Evolutionary conservation across 2,113 vertebrate species (phyloP).

Genomic region (Archilochus colubris): DNA sequence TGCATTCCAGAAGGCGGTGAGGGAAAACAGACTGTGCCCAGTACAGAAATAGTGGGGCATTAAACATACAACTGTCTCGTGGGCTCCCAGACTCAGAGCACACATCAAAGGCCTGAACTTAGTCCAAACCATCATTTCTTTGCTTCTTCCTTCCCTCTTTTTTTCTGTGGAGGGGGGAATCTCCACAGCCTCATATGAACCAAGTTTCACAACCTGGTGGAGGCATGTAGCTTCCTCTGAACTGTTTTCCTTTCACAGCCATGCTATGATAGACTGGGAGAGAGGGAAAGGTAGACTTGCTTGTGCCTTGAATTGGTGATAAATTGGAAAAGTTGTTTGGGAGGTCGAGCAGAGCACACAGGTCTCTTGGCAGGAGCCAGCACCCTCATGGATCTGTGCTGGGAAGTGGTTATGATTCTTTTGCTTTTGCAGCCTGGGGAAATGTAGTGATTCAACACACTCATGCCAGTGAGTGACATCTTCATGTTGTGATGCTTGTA

Average conservation of each 20-base stretch:
- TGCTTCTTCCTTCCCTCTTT: neutral
- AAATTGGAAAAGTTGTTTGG: accelerated
- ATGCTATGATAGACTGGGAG: neutral
- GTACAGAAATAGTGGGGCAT: constrained; percentile 2
- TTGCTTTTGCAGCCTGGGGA: constrained; percentile 7
- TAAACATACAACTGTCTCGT: neutral
- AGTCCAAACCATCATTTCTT: neutral
- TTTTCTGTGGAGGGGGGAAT: neutral
- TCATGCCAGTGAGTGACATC: neutral
- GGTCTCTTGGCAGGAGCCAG: neutral
- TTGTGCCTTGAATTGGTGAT: neutral
- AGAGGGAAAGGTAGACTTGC: neutral
- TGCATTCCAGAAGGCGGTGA: neutral
- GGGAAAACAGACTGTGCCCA: neutral
- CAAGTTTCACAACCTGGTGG: neutral
- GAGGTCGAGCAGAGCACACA: accelerated
- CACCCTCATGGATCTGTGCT: neutral
- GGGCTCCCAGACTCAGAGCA: neutral
- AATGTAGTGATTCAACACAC: neutral
- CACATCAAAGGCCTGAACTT: constrained; percentile 34
- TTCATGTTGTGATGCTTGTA: neutral
- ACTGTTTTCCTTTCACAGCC: neutral
- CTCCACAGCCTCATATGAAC: neutral
- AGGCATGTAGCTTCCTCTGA: neutral
- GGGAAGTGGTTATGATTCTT: neutral